phyloP scores from a whole-genome alignment of 2,888 invertebrate genomes.

The Cistogaster globosa region DNA sequence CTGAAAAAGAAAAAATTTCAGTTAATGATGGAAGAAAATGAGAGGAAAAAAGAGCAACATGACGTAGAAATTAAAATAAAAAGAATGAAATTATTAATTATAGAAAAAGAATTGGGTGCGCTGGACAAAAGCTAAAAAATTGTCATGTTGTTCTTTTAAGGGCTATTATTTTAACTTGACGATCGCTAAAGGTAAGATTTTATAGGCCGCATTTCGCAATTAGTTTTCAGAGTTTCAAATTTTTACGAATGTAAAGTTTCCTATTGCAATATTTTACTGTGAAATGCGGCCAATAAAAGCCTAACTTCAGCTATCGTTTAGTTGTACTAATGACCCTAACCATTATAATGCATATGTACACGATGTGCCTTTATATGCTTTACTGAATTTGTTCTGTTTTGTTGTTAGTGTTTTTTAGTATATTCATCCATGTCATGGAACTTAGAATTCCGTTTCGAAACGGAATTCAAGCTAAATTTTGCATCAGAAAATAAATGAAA shows the following conservation, averaged over 20 bases:
- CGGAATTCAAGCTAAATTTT: too few relatives aligned
- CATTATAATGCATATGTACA: neutral
- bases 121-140: neutral
- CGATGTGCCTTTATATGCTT: neutral
- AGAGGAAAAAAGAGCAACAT: neutral
- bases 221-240: too few relatives aligned
- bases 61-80: neutral
- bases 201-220: too few relatives aligned
- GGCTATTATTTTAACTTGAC: neutral
- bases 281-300: too few relatives aligned
- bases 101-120: neutral
- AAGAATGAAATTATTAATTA: neutral
- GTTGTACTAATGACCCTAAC: too few relatives aligned
- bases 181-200: too few relatives aligned
- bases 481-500: too few relatives aligned
- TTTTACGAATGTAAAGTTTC: neutral
- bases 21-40: constrained; percentile 7
- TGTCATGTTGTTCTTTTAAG: constrained; percentile 1
- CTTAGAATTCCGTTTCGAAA: too few relatives aligned
- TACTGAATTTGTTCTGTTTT: neutral
- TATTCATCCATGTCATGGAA: neutral
- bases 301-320: too few relatives aligned
- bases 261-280: too few relatives aligned
- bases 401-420: constrained; percentile 1
- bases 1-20: neutral